Evolutionary conservation across 2,888 invertebrate species (phyloP).

Genomic region (Hydrotaea diabolus): DNA sequence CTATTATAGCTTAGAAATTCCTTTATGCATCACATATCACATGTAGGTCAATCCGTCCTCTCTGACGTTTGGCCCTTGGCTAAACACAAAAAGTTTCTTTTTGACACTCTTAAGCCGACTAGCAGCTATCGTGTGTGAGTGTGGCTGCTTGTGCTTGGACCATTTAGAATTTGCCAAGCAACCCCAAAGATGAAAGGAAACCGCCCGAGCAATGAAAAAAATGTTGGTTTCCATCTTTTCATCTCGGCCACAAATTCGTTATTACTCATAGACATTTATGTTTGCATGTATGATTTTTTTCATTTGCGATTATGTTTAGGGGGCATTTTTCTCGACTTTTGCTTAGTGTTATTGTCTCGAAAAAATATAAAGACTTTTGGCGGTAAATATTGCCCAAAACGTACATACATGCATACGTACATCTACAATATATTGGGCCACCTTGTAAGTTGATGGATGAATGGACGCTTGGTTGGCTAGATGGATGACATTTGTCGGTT

Average conservation of each 20-base stretch:
- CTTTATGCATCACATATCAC: too few species aligned
- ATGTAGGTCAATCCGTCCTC: constrained; percentile 1
- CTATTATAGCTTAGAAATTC: too few species aligned
- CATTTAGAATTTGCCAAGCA: neutral
- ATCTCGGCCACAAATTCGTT: neutral
- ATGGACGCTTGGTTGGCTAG: neutral
- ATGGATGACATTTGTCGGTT: constrained; percentile 1
- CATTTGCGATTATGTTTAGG: constrained; percentile 14
- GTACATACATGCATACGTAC: too few species aligned
- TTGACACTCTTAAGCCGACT: constrained; percentile 13
- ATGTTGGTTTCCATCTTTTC: constrained; percentile 21
- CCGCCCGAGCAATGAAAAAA: constrained; percentile 32
- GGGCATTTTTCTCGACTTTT: constrained; percentile 17
- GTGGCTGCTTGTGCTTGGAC: neutral
- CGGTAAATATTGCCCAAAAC: constrained; percentile 30
- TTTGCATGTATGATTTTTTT: neutral
- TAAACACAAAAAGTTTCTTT: neutral
- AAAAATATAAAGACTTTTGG: constrained; percentile 1
- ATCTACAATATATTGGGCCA: constrained; percentile 47
- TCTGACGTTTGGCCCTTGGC: neutral
- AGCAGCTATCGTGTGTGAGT: neutral
- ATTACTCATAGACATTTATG: constrained; percentile 2
- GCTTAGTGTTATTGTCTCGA: neutral
- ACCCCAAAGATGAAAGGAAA: constrained; percentile 39
- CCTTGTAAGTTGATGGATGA: constrained; percentile 55